phyloP scores from a whole-genome alignment of 2,888 invertebrate genomes.

The Brachypterus glaber region DNA sequence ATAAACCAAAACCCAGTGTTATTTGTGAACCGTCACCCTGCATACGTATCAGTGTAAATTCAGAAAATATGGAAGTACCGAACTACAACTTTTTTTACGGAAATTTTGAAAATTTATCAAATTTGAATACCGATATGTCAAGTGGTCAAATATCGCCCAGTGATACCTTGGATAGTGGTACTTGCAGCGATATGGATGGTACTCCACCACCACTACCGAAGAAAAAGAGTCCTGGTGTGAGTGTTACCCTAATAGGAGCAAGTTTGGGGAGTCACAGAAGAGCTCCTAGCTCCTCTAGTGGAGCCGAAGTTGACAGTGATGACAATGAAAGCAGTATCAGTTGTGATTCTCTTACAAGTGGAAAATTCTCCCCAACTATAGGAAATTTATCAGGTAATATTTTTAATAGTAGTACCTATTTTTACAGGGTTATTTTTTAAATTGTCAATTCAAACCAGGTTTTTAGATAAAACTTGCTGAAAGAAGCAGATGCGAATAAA shows the following conservation, averaged over 20 bases:
- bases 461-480: no score
- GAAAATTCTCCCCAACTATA: constrained; percentile 43
- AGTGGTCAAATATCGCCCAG: constrained; percentile 77
- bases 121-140: constrained; percentile 58
- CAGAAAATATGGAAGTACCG: constrained; percentile 29
- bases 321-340: constrained; percentile 70
- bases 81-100: constrained; percentile 50
- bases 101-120: constrained; percentile 47
- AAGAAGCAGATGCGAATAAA: no score
- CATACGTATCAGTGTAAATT: constrained; percentile 50
- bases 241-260: constrained; percentile 49
- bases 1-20: constrained; percentile 36
- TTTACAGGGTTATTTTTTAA: not conserved
- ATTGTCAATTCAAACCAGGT: no score
- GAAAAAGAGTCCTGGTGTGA: constrained; percentile 48
- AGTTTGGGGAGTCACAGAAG: constrained; percentile 42
- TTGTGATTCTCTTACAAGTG: constrained; percentile 72
- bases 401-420: constrained; percentile 1
- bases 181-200: constrained; percentile 73
- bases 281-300: constrained; percentile 47
- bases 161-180: constrained; percentile 75
- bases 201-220: constrained; percentile 60
- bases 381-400: not conserved
- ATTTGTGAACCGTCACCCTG: constrained; percentile 44
- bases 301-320: constrained; percentile 57